These are phyloP conservation scores for Netelia virgata DNA, from an alignment of 2,888 invertebrate species.

Conservation along the genomic window DNA sequence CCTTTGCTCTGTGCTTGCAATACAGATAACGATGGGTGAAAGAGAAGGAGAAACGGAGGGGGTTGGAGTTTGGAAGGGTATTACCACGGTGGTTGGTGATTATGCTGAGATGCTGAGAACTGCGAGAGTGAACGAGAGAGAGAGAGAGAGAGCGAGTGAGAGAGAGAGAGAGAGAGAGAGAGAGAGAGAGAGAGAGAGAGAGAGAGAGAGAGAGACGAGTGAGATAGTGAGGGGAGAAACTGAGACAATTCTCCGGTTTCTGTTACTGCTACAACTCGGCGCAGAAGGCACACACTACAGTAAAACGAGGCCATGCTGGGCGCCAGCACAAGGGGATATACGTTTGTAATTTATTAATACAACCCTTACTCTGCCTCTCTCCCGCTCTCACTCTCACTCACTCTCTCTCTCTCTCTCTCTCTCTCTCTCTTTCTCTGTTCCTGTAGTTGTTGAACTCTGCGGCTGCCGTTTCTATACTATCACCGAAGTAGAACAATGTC, in stretches of 20 bases:
- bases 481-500: conserved; percentile 37
- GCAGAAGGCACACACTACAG: conserved; percentile 23
- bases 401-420: too few species aligned
- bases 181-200: too few species aligned
- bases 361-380: conserved; percentile 2
- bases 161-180: too few species aligned
- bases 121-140: neutral
- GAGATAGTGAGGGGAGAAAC: conserved; percentile 30
- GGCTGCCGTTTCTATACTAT: conserved; percentile 19
- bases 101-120: conserved; percentile 58
- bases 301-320: conserved; percentile 61
- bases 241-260: conserved; percentile 7
- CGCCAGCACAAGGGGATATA: conserved; percentile 51
- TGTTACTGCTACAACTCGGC: conserved; percentile 19
- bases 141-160: too few species aligned
- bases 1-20: conserved; percentile 39
- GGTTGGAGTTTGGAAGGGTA: neutral
- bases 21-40: conserved; percentile 14
- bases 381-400: neutral
- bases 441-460: conserved; percentile 20
- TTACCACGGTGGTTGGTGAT: conserved; percentile 54
- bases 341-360: conserved; percentile 68
- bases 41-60: neutral
- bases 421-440: neutral
- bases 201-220: neutral